A percentile compares a stretch with the other conserved stretches of the same genome.
Evolutionary conservation across 1,140 invertebrate genomes (phyloP).

Genomic region (Ips nitidus): DNA sequence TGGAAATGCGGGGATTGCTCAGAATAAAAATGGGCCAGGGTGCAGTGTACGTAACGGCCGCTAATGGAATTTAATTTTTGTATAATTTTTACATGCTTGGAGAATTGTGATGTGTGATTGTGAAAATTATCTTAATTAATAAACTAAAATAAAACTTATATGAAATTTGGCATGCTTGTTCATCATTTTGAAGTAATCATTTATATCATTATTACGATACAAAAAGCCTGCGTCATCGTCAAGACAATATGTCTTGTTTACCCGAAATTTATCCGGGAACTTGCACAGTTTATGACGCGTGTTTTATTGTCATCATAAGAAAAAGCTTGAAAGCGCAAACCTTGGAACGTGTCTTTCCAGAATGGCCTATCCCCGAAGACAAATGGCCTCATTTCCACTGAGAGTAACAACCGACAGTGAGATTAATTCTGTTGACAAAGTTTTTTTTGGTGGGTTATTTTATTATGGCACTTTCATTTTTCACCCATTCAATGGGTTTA

Average conservation of each 20-base stretch:
- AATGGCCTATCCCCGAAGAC: constrained; percentile 18
- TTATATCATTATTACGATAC: neutral
- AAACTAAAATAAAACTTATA: too few relatives aligned
- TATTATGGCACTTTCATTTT: neutral
- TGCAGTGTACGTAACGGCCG: too few relatives aligned
- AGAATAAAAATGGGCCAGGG: too few relatives aligned
- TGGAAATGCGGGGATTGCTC: too few relatives aligned
- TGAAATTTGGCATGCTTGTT: too few relatives aligned
- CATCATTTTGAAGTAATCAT: too few relatives aligned
- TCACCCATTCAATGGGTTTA: neutral
- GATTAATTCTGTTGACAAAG: constrained; percentile 20
- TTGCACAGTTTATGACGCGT: constrained; percentile 16
- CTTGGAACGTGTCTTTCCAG: constrained; percentile 17
- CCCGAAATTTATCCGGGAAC: constrained; percentile 11
- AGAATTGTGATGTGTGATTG: neutral
- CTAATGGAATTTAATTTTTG: too few relatives aligned
- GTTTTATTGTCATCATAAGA: constrained; percentile 20
- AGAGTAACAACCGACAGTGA: constrained; percentile 17
- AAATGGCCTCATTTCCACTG: constrained; percentile 18
- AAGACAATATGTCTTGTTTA: constrained; percentile 8
- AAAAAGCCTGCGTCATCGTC: constrained; percentile 4
- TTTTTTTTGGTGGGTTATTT: constrained; percentile 8
- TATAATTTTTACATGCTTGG: too few relatives aligned
- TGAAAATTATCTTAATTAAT: neutral
- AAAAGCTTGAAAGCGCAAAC: constrained; percentile 16